A percentile compares a stretch with the other conserved stretches of the same genome.
Conservation (phyloP, 2,113 vertebrate species). For the Corythoichthys haematopterus region DNA sequence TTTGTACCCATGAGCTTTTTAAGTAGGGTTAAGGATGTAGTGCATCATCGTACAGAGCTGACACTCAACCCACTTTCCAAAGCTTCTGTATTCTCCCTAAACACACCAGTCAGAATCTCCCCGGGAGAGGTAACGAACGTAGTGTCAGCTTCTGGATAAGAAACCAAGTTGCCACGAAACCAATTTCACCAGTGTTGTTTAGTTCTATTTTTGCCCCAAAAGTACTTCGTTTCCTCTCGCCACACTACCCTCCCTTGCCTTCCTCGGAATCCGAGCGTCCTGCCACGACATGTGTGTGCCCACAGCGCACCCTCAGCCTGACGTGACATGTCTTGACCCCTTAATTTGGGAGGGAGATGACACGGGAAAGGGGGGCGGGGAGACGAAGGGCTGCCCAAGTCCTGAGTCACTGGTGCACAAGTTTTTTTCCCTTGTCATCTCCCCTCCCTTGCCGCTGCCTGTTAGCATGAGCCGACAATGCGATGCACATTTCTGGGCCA, state of each 20-base stretch:
- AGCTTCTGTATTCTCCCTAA: neutral
- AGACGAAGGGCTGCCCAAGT: slow-evolving; percentile 22
- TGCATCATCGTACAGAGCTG: neutral
- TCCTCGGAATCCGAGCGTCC: slow-evolving; percentile 23
- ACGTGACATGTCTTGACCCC: slow-evolving; percentile 37
- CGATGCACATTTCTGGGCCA: neutral
- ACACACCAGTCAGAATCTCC: neutral
- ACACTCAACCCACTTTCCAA: neutral
- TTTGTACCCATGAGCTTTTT: slow-evolving; percentile 21
- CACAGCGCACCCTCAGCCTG: slow-evolving; percentile 18
- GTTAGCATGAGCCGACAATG: neutral
- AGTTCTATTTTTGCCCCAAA: neutral
- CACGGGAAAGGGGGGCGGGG: neutral
- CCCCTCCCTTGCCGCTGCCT: neutral
- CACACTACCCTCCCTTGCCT: slow-evolving; percentile 22
- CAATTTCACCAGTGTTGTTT: neutral
- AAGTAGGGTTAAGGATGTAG: neutral
- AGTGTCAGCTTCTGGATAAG: neutral
- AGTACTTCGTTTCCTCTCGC: slow-evolving; percentile 1
- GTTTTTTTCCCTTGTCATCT: no score
- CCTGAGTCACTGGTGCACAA: no score
- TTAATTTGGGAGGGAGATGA: slow-evolving; percentile 23
- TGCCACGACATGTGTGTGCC: slow-evolving; percentile 39
- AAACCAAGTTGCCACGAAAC: neutral
- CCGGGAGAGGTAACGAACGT: neutral